Evolutionary conservation across 2,888 invertebrate genomes (phyloP).

Genomic region (Trachelus tabidus): DNA sequence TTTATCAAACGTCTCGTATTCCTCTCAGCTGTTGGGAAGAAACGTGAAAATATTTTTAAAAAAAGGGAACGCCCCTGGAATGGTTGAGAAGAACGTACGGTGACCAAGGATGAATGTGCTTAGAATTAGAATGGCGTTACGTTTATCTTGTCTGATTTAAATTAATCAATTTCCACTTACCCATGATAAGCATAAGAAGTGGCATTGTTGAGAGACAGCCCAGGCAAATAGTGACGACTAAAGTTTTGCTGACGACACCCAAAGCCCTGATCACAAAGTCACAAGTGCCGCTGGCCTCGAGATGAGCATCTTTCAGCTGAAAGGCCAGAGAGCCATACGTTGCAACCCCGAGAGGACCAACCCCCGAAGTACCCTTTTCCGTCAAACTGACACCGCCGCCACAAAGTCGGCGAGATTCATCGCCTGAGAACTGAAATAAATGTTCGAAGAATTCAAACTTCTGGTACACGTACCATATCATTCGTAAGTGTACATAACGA

Average conservation of each 20-base stretch:
- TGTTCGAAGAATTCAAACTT: too few species aligned
- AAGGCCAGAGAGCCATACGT: conserved; percentile 83
- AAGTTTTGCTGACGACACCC: conserved; percentile 80
- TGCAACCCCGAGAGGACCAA: conserved; percentile 61
- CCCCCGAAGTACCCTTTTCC: conserved; percentile 55
- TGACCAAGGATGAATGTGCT: too few species aligned
- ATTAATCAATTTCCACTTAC: conserved; percentile 68
- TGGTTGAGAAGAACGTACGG: too few species aligned
- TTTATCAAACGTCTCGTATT: too few species aligned
- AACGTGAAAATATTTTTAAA: too few species aligned
- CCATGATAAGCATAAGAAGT: conserved; percentile 81
- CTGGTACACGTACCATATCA: too few species aligned
- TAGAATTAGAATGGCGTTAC: too few species aligned
- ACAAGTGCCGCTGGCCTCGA: conserved; percentile 79
- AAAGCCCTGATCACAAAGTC: conserved; percentile 81
- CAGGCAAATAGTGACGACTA: conserved; percentile 77
- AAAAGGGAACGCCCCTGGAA: too few species aligned
- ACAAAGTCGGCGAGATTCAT: conserved; percentile 78
- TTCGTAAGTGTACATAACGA: too few species aligned
- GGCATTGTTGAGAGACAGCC: conserved; percentile 77
- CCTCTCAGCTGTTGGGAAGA: too few species aligned
- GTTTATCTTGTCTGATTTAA: too few species aligned
- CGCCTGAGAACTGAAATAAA: conserved; percentile 75
- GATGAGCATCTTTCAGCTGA: conserved; percentile 82
- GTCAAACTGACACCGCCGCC: conserved; percentile 67